Conservation (phyloP, 2,113 vertebrate genomes). For the Pristiophorus japonicus region DNA sequence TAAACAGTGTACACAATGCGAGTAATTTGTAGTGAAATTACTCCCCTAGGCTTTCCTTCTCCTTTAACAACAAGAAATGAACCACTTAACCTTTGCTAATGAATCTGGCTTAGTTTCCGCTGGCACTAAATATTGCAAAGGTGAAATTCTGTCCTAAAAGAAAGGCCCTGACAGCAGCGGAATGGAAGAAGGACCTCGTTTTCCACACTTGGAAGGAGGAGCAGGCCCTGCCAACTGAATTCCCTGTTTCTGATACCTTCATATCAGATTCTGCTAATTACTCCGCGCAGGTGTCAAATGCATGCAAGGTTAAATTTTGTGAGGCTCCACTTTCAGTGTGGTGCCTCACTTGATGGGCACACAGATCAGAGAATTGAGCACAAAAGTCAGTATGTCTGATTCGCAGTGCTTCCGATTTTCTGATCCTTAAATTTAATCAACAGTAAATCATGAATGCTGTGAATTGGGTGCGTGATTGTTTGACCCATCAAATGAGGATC, state of each 20-base stretch:
- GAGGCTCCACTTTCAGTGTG: no score
- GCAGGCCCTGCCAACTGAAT: not conserved
- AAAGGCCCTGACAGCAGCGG: not conserved
- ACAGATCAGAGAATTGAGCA: not conserved
- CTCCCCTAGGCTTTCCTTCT: conserved; percentile 17
- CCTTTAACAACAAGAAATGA: conserved; percentile 28
- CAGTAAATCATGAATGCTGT: not conserved
- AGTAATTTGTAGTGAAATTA: not conserved
- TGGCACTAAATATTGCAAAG: not conserved
- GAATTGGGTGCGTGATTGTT: not conserved
- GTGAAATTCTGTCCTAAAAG: not conserved
- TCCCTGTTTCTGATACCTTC: not conserved
- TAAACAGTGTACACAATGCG: not conserved
- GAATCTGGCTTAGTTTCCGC: conserved; percentile 16
- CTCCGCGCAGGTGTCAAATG: not conserved
- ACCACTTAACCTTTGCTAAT: conserved; percentile 32
- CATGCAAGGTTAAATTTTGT: no score
- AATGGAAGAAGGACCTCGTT: not conserved
- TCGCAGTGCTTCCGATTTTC: not conserved
- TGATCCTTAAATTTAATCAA: not conserved
- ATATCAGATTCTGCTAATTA: not conserved
- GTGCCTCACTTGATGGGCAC: not conserved
- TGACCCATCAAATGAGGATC: no score
- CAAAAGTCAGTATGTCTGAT: not conserved
- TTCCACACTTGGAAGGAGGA: no score